Evolutionary conservation across 2,888 invertebrate species (phyloP).

Genomic region (Chalcosyrphus nemorum): DNA sequence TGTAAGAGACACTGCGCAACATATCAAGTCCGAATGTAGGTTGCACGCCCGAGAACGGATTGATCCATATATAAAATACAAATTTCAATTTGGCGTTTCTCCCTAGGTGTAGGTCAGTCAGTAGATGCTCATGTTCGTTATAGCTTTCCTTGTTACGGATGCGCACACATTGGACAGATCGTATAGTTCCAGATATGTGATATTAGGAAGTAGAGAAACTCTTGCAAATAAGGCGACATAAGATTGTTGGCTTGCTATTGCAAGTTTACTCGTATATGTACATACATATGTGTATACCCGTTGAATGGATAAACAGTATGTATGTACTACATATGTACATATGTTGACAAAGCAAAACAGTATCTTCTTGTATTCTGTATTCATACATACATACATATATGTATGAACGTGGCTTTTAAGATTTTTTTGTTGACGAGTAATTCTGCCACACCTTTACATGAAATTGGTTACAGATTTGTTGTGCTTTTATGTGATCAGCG

Average conservation of each 20-base stretch:
- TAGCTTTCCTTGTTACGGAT: neutral
- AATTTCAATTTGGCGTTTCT: slow-evolving; percentile 28
- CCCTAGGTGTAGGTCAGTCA: slow-evolving; percentile 41
- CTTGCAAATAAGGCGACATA: neutral
- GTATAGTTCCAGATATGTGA: slow-evolving; percentile 27
- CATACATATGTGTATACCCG: neutral
- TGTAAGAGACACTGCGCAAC: slow-evolving; percentile 11
- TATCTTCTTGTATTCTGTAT: too few species aligned
- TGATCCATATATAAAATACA: neutral
- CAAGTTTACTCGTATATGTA: neutral
- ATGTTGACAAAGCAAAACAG: too few species aligned
- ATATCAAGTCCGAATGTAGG: slow-evolving; percentile 27
- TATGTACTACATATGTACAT: too few species aligned
- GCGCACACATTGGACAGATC: slow-evolving; percentile 4
- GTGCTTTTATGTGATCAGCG: too few species aligned
- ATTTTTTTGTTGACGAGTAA: too few species aligned
- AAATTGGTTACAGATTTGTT: too few species aligned
- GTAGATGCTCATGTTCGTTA: slow-evolving; percentile 5
- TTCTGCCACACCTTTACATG: too few species aligned
- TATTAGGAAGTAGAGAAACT: slow-evolving; percentile 52
- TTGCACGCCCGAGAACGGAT: slow-evolving; percentile 24
- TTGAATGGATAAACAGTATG: too few species aligned
- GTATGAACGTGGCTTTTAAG: too few species aligned
- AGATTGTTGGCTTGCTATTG: neutral
- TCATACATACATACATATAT: too few species aligned